Conservation (phyloP, 2,113 vertebrate species). For the Emydocephalus ijimae region DNA sequence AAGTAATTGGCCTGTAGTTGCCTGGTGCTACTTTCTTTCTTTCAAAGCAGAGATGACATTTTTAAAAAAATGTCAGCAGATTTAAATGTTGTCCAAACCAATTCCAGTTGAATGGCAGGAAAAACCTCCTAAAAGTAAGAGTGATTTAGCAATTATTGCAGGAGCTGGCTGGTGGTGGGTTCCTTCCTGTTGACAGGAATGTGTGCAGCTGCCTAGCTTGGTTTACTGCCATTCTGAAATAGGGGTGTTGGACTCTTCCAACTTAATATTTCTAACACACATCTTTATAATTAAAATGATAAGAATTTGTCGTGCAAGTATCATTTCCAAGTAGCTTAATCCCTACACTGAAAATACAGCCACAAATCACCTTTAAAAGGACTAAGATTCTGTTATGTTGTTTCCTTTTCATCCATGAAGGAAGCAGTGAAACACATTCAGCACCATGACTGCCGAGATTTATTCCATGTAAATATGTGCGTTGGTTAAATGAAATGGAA, state of each 20-base stretch:
- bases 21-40: not conserved
- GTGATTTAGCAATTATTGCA: not conserved
- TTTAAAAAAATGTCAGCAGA: not conserved
- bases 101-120: not conserved
- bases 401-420: not conserved
- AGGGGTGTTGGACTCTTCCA: not conserved
- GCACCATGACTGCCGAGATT: not conserved
- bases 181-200: not conserved
- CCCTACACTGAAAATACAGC: not conserved
- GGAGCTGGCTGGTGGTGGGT: not conserved
- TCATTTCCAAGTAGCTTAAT: not conserved
- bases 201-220: not conserved
- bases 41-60: not conserved
- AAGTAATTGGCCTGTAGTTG: not conserved
- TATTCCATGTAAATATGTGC: not conserved
- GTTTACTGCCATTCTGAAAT: not conserved
- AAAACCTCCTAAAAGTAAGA: not conserved
- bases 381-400: not conserved
- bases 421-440: not conserved
- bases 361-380: not conserved
- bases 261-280: not conserved
- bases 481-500: not conserved
- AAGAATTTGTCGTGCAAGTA: not conserved
- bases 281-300: not conserved
- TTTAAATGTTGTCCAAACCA: not conserved